A percentile compares a stretch with the other conserved stretches of the same genome.
These are phyloP conservation scores for Rhabdornis inornatus DNA, from an alignment of 2,113 vertebrate species.

Conservation along the genomic window DNA sequence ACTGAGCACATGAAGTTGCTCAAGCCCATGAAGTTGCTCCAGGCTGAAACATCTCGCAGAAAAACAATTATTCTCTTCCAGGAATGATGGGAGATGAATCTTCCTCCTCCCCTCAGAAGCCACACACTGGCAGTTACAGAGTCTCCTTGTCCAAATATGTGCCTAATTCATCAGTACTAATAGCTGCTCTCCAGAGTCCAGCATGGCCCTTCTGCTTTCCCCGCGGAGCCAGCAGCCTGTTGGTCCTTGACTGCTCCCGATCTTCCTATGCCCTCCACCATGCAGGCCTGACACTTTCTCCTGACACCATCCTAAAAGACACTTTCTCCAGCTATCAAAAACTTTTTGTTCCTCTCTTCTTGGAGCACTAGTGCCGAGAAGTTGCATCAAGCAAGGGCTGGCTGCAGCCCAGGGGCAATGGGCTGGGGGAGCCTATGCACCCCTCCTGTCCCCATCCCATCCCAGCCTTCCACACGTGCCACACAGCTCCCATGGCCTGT, in stretches of 20 bases:
- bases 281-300: fast-evolving
- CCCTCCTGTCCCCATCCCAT: background rate
- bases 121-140: background rate
- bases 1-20: background rate
- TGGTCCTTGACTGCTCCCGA: background rate
- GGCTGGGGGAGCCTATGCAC: background rate
- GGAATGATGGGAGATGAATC: background rate
- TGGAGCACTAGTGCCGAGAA: fast-evolving
- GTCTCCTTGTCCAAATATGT: conserved; percentile 48
- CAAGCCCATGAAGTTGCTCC: background rate
- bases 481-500: background rate
- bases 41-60: fast-evolving
- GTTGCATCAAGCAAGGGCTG: background rate
- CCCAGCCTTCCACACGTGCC: background rate
- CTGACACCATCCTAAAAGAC: background rate
- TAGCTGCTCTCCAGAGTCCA: background rate
- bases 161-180: conserved; percentile 10
- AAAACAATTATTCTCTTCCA: background rate
- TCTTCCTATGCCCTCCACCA: background rate
- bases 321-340: background rate
- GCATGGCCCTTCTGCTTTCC: background rate
- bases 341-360: background rate
- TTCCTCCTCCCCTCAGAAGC: background rate
- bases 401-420: fast-evolving
- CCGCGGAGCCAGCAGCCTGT: background rate